Evolutionary conservation across 1,140 invertebrate genomes (phyloP).

Genomic region (Diploscapter pachys): DNA sequence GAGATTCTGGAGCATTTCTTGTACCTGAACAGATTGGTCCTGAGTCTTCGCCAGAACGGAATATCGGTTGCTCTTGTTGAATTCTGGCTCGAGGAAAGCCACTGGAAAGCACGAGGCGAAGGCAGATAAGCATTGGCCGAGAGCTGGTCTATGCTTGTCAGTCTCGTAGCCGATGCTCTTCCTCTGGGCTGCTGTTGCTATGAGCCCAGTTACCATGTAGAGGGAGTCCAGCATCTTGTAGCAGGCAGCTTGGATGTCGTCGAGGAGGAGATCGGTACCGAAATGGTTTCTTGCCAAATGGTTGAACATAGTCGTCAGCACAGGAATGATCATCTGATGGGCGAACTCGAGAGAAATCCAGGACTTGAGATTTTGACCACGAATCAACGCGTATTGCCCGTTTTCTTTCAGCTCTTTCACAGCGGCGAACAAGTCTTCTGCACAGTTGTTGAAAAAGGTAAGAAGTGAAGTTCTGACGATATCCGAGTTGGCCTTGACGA

Average conservation of each 20-base stretch:
- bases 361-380: constrained; percentile 91
- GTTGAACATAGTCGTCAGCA: constrained; percentile 93
- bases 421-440: constrained; percentile 91
- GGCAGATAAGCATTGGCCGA: constrained; percentile 88
- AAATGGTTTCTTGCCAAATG: constrained; percentile 94
- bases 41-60: constrained; percentile 88
- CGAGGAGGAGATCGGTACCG: constrained; percentile 91
- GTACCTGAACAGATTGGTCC: constrained; percentile 86
- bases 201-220: constrained; percentile 68
- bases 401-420: constrained; percentile 83
- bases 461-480: constrained; percentile 96
- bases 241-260: constrained; percentile 96
- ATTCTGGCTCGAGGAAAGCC: constrained; percentile 90
- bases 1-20: constrained; percentile 91
- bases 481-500: constrained; percentile 96
- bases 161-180: constrained; percentile 48
- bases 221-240: constrained; percentile 93
- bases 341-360: constrained; percentile 62
- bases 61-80: constrained; percentile 94
- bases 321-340: constrained; percentile 61
- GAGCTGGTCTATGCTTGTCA: constrained; percentile 74
- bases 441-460: constrained; percentile 98
- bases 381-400: constrained; percentile 86
- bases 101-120: constrained; percentile 98
- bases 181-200: constrained; percentile 40